Conservation (phyloP, 2,888 invertebrate species). For the Lagria hirta region DNA sequence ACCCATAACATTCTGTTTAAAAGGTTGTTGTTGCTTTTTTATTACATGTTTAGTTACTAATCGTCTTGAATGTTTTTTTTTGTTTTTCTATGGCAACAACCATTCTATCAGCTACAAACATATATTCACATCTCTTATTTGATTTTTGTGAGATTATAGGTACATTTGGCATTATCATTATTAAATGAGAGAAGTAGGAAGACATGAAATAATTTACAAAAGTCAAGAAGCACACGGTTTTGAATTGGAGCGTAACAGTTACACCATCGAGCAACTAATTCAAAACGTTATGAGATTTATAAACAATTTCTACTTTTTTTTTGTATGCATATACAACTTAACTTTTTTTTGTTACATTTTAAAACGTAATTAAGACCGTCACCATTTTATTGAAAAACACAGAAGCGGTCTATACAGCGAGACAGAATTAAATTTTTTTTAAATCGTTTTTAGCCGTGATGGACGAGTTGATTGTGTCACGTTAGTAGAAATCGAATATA, state of each 20-base stretch:
- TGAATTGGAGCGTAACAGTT: conserved; percentile 8
- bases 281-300: no score
- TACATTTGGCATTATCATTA: conserved; percentile 46
- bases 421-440: no score
- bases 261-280: neutral
- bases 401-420: conserved; percentile 3
- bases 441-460: no score
- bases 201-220: conserved; percentile 37
- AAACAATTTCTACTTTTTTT: no score
- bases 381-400: no score
- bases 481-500: conserved; percentile 4
- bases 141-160: conserved; percentile 43
- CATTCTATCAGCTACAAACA: conserved; percentile 44
- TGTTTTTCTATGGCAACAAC: conserved; percentile 42
- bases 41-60: conserved; percentile 37
- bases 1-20: conserved; percentile 22
- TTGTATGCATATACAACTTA: no score
- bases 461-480: no score
- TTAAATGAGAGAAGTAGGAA: conserved; percentile 39
- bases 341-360: no score
- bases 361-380: no score
- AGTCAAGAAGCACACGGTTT: conserved; percentile 21
- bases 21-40: no score
- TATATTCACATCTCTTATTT: conserved; percentile 44
- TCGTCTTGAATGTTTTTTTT: no score